Percentiles rank a stretch among this genome's conserved stretches.
Evolutionary conservation across 1,140 invertebrate genomes (phyloP).

Genomic region (Rhyzopertha dominica): DNA sequence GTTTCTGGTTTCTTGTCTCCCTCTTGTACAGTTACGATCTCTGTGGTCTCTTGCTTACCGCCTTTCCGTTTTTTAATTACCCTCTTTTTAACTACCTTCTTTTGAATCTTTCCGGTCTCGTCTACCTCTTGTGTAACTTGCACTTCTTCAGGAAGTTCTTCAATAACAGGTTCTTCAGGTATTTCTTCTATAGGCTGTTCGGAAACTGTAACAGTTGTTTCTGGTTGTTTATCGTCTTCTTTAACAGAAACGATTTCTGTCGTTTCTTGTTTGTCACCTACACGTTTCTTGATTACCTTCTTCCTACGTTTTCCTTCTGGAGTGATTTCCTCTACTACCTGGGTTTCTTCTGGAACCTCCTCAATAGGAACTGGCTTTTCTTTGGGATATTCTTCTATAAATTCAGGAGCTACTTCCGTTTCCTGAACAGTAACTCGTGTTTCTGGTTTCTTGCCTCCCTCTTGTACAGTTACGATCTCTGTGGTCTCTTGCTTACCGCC

Average conservation of each 20-base stretch:
- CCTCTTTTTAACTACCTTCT: constrained; percentile 27
- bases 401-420: constrained; percentile 23
- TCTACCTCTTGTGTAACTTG: constrained; percentile 36
- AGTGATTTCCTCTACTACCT: constrained; percentile 37
- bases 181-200: constrained; percentile 45
- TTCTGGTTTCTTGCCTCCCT: constrained; percentile 43
- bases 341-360: constrained; percentile 45
- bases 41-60: constrained; percentile 35
- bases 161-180: constrained; percentile 29
- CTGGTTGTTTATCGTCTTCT: constrained; percentile 38
- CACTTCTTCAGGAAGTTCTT: constrained; percentile 33
- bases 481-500: constrained; percentile 31
- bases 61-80: constrained; percentile 30
- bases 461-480: constrained; percentile 41
- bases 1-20: constrained; percentile 32
- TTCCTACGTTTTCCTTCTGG: constrained; percentile 34
- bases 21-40: constrained; percentile 39
- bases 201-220: constrained; percentile 42
- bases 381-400: constrained; percentile 33
- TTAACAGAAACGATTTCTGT: constrained; percentile 39
- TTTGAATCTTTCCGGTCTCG: constrained; percentile 33
- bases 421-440: constrained; percentile 40
- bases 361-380: constrained; percentile 34
- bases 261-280: constrained; percentile 38
- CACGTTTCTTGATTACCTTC: constrained; percentile 39